Evolutionary conservation across 2,797 vertebrate species (phyloP), one percentile per base, ranked within the genome.

Genomic region (Percopsis omiscomaycus): DNA sequence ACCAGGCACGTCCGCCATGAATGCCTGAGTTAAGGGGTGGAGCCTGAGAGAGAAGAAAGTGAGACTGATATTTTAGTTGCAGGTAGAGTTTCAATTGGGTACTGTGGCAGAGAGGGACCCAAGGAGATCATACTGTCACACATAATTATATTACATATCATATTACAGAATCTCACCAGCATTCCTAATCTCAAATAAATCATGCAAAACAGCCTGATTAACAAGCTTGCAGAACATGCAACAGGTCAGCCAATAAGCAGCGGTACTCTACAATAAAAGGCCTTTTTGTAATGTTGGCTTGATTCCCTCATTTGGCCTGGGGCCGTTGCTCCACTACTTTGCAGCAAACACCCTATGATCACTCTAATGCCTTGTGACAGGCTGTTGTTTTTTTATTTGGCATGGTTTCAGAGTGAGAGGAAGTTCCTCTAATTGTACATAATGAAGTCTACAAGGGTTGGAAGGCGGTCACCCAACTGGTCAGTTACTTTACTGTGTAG

Each of bases 391-490:
- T 89, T 83, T 63, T 78, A 75, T 68, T 71, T 73, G 71, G 78
- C 74, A 74, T 53, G 66, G 64, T 80, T 79, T 61, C 49, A 66
- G 55, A 50, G 74, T 61, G 72, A 55, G 12, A 55, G 3, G 47
- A 79, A 78, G 64, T 75, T 64, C 80, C 71, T 77, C 65, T 91
- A 91, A 92, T 90, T 90, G 83, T 74, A 86, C 69, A 61, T 90
- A 92, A 92, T 86, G 87, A 91, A 81, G 66, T 57, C 55, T 61
- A 59, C 48, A 53, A 49, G 68, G 47, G 49, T 30, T 16, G n/a
- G 51, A 44, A 44, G 55, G 47, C 46, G 29, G 51, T 11, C 37
- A 29, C 37, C 12, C 15, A 59, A 30, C 13, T n/a, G 65, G 29
- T 44, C 48, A 50, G 59, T 56, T 63, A 53, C 2, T 48, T 14